A percentile compares a stretch with the other conserved stretches of the same genome.
Evolutionary conservation across 2,888 invertebrate species (phyloP).

Genomic region (Linyphia triangularis): DNA sequence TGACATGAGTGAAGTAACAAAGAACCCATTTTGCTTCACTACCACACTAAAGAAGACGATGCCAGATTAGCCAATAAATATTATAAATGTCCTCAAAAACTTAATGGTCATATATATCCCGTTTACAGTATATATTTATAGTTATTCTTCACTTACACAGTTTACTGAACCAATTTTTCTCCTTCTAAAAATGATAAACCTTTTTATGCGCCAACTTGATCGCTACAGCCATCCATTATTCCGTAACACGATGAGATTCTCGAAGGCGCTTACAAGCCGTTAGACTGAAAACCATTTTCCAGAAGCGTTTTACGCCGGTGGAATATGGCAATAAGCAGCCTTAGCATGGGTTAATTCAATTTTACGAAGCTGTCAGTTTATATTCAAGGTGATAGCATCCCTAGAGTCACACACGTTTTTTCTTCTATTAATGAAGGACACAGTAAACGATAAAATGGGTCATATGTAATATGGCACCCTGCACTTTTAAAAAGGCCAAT

Average conservation of each 20-base stretch:
- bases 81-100: background rate
- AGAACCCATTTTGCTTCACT: too few species aligned
- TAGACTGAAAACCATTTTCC: conserved; percentile 5
- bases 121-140: background rate
- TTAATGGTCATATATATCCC: background rate
- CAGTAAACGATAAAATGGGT: background rate
- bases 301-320: background rate
- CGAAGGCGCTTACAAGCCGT: background rate
- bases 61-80: background rate
- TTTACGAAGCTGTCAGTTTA: conserved; percentile 10
- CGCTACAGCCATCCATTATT: background rate
- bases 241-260: background rate
- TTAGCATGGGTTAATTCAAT: conserved; percentile 35
- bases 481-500: background rate
- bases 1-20: too few species aligned
- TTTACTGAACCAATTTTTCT: background rate
- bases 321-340: conserved; percentile 14
- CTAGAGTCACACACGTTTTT: background rate
- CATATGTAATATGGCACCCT: background rate
- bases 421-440: background rate
- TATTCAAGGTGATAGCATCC: conserved; percentile 11
- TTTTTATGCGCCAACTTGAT: background rate
- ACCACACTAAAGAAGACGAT: too few species aligned
- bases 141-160: background rate
- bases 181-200: background rate